Percentiles rank a stretch among this genome's conserved stretches.
Conservation (phyloP, 2,797 vertebrate genomes). For the Phoeniculus purpureus region DNA sequence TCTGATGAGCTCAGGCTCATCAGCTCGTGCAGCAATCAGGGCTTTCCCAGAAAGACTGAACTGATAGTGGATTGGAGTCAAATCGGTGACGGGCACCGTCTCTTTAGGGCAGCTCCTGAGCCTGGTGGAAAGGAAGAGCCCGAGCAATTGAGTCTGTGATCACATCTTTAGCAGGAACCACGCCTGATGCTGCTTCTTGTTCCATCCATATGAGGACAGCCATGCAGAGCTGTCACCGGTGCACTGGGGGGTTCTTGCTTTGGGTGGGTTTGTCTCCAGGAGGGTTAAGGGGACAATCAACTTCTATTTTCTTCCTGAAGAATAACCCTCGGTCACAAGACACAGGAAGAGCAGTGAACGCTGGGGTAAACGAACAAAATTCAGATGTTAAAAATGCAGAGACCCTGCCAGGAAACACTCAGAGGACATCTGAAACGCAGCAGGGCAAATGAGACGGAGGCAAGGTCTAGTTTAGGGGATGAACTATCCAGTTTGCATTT, state of each 20-base stretch:
- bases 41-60: background rate
- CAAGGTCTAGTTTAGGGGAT: background rate
- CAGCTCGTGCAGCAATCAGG: background rate
- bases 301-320: background rate
- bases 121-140: background rate
- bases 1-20: background rate
- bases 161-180: background rate
- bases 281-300: background rate
- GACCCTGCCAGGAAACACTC: constrained; percentile 34
- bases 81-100: background rate
- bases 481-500: background rate
- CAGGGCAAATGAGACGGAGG: constrained; percentile 19
- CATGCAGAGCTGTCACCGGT: background rate
- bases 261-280: background rate
- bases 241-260: background rate
- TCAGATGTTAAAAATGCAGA: constrained; percentile 41
- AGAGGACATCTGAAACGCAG: background rate
- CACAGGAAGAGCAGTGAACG: constrained; percentile 72
- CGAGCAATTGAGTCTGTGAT: background rate
- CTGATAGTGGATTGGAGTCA: background rate
- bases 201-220: background rate
- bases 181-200: background rate
- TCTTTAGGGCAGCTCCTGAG: background rate
- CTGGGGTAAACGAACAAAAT: background rate
- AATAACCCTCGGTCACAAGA: constrained; percentile 25